Conservation (phyloP, 2,797 vertebrate genomes). For the Gymnoscopelus braueri region DNA sequence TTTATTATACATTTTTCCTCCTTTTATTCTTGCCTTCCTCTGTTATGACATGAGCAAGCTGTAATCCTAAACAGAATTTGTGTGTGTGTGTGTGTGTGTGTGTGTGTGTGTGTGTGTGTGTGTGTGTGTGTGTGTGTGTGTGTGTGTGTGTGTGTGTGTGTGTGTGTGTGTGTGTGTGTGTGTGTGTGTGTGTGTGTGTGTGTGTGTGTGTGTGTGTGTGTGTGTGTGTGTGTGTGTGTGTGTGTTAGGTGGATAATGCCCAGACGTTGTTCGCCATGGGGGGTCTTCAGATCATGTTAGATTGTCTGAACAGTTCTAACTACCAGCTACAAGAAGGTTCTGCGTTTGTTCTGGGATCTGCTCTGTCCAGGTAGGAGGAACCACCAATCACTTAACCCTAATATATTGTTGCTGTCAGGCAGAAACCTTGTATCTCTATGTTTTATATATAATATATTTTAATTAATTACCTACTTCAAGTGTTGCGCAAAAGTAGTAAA, state of each 20-base stretch:
- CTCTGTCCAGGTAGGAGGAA: slow-evolving; percentile 85
- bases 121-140: too few species aligned
- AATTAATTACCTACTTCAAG: neutral
- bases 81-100: too few species aligned
- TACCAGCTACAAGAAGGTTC: slow-evolving; percentile 84
- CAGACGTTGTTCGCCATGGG: slow-evolving; percentile 89
- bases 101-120: too few species aligned
- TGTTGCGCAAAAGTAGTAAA: too few species aligned
- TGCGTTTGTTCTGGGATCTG: slow-evolving; percentile 92
- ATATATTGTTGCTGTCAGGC: neutral
- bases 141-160: too few species aligned
- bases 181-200: neutral
- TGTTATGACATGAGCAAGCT: neutral
- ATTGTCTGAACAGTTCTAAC: slow-evolving; percentile 88
- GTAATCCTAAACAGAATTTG: too few species aligned
- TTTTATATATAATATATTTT: neutral
- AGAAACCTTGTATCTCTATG: neutral
- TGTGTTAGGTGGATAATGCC: slow-evolving; percentile 88
- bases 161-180: too few species aligned
- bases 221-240: slow-evolving; percentile 12
- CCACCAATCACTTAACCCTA: neutral
- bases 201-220: slow-evolving; percentile 8
- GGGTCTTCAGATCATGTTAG: slow-evolving; percentile 86
- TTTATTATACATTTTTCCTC: too few species aligned
- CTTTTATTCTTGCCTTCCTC: too few species aligned